phyloP scores from a whole-genome alignment of 2,888 invertebrate genomes.

The Oasisia sp. region DNA sequence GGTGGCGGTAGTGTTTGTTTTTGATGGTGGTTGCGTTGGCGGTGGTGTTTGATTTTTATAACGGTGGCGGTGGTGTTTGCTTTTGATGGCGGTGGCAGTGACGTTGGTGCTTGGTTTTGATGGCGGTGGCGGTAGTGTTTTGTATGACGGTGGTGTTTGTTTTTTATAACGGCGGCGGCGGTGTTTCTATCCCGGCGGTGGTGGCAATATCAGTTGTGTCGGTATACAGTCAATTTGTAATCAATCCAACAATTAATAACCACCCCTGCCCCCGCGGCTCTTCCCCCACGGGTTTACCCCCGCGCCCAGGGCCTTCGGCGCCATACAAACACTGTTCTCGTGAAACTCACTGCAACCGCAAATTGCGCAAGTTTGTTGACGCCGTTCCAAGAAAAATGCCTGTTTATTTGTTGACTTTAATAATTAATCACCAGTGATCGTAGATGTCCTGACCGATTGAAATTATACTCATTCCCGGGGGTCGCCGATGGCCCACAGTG shows the following conservation, averaged over 20 bases:
- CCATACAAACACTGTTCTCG: not conserved
- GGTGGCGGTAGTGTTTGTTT: too few relatives aligned
- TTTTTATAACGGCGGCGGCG: not conserved
- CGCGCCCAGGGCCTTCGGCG: not conserved
- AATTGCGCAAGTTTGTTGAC: not conserved
- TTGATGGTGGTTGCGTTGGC: too few relatives aligned
- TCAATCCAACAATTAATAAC: slow-evolving; percentile 13
- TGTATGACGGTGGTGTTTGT: too few relatives aligned
- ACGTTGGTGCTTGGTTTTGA: too few relatives aligned
- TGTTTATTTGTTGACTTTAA: slow-evolving; percentile 6
- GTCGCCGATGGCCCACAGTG: not conserved
- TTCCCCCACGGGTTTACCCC: too few relatives aligned
- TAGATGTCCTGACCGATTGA: not conserved
- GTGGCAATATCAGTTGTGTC: not conserved
- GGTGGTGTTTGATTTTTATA: too few relatives aligned
- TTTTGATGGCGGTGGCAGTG: too few relatives aligned
- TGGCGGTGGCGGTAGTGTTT: too few relatives aligned
- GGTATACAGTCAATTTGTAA: not conserved
- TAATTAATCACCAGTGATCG: slow-evolving; percentile 13
- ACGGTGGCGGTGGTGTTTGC: too few relatives aligned
- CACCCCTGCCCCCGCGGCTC: not conserved
- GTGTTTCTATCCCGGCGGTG: not conserved
- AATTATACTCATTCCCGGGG: slow-evolving; percentile 9
- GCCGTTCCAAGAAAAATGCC: not conserved
- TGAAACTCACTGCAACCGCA: not conserved